Evolutionary conservation across 2,113 vertebrate species (phyloP).

Genomic region (Bucco capensis): DNA sequence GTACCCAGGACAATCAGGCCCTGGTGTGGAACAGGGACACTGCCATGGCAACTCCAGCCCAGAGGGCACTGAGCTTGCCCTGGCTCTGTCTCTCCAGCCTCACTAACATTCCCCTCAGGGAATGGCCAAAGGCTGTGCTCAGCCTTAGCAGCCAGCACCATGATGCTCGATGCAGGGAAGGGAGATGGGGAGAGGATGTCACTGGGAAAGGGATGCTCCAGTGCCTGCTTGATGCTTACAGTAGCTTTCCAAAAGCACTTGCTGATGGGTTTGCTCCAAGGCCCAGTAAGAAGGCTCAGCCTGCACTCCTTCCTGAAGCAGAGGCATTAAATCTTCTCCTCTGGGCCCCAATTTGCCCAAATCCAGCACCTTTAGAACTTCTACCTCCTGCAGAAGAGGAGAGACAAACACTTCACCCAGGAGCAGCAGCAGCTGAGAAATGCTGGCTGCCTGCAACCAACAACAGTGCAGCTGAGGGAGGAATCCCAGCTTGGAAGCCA

Average conservation of each 20-base stretch:
- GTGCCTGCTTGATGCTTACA: neutral
- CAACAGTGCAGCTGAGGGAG: neutral
- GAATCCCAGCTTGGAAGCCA: neutral
- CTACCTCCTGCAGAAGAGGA: neutral
- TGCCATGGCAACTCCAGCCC: fast-evolving
- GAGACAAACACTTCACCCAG: neutral
- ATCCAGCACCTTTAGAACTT: neutral
- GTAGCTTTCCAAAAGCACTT: neutral
- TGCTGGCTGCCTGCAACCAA: neutral
- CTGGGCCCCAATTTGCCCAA: neutral
- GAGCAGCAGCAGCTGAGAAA: neutral
- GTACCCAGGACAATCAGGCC: neutral
- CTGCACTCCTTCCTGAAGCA: neutral
- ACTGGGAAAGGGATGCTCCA: neutral
- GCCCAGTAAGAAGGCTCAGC: neutral
- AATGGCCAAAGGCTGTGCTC: neutral
- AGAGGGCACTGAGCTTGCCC: neutral
- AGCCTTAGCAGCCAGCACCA: neutral
- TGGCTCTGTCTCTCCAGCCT: neutral
- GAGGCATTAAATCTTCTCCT: neutral
- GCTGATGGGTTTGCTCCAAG: neutral
- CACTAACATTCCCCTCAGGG: neutral
- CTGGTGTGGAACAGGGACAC: fast-evolving
- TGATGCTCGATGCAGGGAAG: neutral
- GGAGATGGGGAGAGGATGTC: neutral